Evolutionary conservation across 2,113 vertebrate genomes (phyloP).

Genomic region (Hucho hucho): DNA sequence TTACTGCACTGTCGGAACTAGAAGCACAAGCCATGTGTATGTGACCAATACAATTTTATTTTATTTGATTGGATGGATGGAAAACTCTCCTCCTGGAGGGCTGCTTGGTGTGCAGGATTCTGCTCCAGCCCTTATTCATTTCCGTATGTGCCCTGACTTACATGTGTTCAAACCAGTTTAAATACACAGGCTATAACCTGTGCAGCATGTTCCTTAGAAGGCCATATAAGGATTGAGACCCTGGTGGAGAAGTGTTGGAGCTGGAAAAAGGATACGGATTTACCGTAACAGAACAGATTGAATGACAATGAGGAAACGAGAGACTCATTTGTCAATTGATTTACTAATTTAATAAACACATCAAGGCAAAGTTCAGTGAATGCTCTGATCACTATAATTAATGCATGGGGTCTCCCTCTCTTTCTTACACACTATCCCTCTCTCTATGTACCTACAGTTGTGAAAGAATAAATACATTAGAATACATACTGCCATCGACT

Average conservation of each 20-base stretch:
- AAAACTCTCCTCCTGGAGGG: too few species aligned
- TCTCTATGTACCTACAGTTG: conserved; percentile 50
- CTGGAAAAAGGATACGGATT: not conserved
- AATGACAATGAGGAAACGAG: conserved; percentile 68
- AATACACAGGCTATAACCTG: too few species aligned
- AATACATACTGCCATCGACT: conserved; percentile 72
- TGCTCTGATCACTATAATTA: conserved; percentile 81
- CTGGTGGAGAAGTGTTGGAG: not conserved
- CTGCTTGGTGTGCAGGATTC: too few species aligned
- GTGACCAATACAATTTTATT: too few species aligned
- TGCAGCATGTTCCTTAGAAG: too few species aligned
- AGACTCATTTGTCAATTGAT: conserved; percentile 73
- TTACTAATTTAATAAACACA: conserved; percentile 89
- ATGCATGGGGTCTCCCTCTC: conserved; percentile 66
- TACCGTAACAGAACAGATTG: conserved; percentile 33
- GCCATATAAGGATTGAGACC: not conserved
- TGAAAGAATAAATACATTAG: conserved; percentile 77
- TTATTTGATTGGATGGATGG: too few species aligned
- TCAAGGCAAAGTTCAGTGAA: conserved; percentile 72
- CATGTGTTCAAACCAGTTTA: too few species aligned
- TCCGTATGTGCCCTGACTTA: too few species aligned
- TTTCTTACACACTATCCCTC: conserved; percentile 39
- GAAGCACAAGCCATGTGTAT: too few species aligned
- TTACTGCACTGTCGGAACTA: too few species aligned
- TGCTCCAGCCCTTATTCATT: too few species aligned